Percentiles rank a stretch among this genome's conserved stretches.
Evolutionary conservation across 1,140 invertebrate species (phyloP).

Genomic region (Trinorchestia longiramus): DNA sequence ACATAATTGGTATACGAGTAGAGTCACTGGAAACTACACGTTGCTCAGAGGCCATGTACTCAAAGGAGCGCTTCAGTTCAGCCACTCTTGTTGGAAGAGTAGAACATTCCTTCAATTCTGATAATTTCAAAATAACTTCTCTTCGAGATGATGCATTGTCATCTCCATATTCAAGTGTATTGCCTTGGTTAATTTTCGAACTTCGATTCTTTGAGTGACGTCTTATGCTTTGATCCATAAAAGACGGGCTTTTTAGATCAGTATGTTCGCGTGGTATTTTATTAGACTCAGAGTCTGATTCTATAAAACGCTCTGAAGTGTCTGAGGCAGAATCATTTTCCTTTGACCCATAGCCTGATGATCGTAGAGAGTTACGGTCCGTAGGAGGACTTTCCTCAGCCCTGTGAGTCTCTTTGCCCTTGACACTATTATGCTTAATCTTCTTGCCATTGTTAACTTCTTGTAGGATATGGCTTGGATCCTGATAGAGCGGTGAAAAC

Average conservation of each 20-base stretch:
- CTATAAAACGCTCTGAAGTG: conserved; percentile 56
- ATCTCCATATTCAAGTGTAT: no score
- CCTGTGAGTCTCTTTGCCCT: not conserved
- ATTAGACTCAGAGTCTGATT: not conserved
- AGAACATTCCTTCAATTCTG: not conserved
- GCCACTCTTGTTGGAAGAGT: conserved; percentile 12
- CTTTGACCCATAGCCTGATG: conserved; percentile 63
- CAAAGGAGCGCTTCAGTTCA: conserved; percentile 35
- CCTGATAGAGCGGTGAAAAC: not conserved
- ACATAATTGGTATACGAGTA: not conserved
- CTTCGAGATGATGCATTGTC: no score
- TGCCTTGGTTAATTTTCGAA: no score
- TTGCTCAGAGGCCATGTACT: not conserved
- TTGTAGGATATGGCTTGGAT: not conserved
- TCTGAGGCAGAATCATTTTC: conserved; percentile 62
- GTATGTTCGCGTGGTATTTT: not conserved
- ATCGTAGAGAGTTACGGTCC: conserved; percentile 60
- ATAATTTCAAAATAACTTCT: no score
- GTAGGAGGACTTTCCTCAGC: conserved; percentile 59
- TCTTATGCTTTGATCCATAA: no score
- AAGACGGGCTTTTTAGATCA: no score
- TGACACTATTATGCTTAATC: not conserved
- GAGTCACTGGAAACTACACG: not conserved
- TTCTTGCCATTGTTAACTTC: not conserved
- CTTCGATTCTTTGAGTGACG: no score